Base-by-base conservation (phyloP, 64 coral and sea anemone genomes). In the Montipora cactus region DNA sequence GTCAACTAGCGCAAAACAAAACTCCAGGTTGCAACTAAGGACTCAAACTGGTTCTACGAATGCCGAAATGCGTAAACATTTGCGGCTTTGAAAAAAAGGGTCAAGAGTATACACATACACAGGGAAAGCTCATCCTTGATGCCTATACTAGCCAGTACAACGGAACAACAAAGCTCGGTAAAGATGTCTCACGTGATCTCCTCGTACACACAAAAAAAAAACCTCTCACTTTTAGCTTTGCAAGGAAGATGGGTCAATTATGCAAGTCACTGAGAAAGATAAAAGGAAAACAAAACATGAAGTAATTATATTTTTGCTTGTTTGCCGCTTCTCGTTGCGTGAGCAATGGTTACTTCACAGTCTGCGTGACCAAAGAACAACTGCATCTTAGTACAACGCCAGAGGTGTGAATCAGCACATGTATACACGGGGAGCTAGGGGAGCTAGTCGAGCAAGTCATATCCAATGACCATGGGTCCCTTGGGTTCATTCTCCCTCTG, bases 311-410 rank as follows among this genome's bases (percentile, higher is more conserved):
- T 79, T 49, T 72, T 55, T 71, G 21, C 88, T 57, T 25, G 16
- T 68, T 83, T 21, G 47, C 20, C 15, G 14, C 49, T 71, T 84
- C 37, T 74, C 37, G 23, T 95, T 90, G 93, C 93, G 93, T 90
- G 93, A 95, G 88, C 58, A 8, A 53, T 62, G 46, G 80, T 82
- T 55, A 59, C 71, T 86, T 86, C 70, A 10, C 64, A 84, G 81
- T 49, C 93, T 95, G 93, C 93, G 93, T 95, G 93, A 95, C 93
- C 76, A 71, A 75, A 12, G 79, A 95, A 78, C 79, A 86, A 95
- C 47, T 69, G 93, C 67, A 85, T 89, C 84, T 90, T 89, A 37
- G 37, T 37, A 37, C 84, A 94, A 95, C 83, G 83, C 72, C 81
- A 77, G 69, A 95, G 93, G 93, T 95, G 88, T 95, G 93, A 95